Evolutionary conservation across 2,113 vertebrate species (phyloP).

Genomic region (Eleginops maclovinus): DNA sequence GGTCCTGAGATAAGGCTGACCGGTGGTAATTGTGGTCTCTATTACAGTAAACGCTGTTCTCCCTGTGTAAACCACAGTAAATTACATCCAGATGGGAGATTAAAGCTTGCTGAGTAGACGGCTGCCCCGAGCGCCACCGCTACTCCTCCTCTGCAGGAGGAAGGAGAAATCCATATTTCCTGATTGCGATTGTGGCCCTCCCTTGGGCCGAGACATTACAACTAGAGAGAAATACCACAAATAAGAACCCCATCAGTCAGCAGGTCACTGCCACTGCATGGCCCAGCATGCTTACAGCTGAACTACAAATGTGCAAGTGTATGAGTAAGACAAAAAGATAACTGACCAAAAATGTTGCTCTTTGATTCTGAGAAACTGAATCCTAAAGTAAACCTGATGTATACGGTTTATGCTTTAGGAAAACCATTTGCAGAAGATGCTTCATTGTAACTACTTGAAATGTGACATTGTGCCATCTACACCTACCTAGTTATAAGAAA

Average conservation of each 20-base stretch:
- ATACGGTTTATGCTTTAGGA: background rate
- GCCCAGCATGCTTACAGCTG: slow-evolving; percentile 21
- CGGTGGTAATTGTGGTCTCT: slow-evolving; percentile 85
- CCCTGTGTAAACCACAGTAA: slow-evolving; percentile 85
- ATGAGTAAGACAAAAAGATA: background rate
- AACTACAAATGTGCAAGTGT: slow-evolving; percentile 14
- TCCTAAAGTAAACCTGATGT: background rate
- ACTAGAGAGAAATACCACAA: slow-evolving; percentile 76
- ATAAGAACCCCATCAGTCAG: slow-evolving; percentile 51
- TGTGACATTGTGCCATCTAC: background rate
- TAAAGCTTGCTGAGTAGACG: slow-evolving; percentile 82
- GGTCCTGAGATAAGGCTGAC: slow-evolving; percentile 80
- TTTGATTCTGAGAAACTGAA: slow-evolving; percentile 4
- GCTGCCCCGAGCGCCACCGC: slow-evolving; percentile 78
- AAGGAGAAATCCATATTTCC: slow-evolving; percentile 87
- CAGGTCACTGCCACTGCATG: slow-evolving; percentile 48
- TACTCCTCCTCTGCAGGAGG: slow-evolving; percentile 73
- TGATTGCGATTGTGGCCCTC: slow-evolving; percentile 82
- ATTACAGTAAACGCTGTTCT: slow-evolving; percentile 87
- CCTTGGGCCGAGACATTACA: slow-evolving; percentile 79
- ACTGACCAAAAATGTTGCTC: background rate
- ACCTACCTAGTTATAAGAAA: slow-evolving; percentile 17
- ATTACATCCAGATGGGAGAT: slow-evolving; percentile 88
- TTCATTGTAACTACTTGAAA: background rate
- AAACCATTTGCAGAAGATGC: background rate